Percentiles rank a stretch among this genome's conserved stretches.
Evolutionary conservation across 2,888 invertebrate species (phyloP).

Genomic region (Mesoligia furuncula): DNA sequence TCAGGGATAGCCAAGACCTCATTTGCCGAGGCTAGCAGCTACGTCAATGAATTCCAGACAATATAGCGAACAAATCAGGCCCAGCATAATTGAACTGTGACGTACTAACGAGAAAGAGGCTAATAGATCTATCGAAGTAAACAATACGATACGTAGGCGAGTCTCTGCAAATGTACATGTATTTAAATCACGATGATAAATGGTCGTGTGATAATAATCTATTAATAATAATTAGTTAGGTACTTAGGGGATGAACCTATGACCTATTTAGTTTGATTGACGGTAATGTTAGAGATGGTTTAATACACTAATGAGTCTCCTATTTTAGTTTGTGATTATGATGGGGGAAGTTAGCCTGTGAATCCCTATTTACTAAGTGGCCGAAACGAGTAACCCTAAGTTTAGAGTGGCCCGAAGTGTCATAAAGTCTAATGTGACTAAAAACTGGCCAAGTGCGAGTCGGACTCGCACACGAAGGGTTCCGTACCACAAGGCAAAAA

Average conservation of each 20-base stretch:
- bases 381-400: neutral
- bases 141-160: conserved; percentile 30
- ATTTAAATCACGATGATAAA: conserved; percentile 39
- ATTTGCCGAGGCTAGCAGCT: conserved; percentile 42
- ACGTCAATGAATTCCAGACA: conserved; percentile 50
- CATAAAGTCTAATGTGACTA: too few species aligned
- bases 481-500: too few species aligned
- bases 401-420: neutral
- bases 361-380: neutral
- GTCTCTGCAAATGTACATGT: conserved; percentile 17
- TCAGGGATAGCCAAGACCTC: conserved; percentile 33
- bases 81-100: conserved; percentile 51
- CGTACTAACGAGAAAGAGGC: conserved; percentile 36
- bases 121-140: conserved; percentile 40
- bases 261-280: conserved; percentile 15
- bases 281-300: neutral
- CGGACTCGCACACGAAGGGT: too few species aligned
- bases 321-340: neutral
- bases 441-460: too few species aligned
- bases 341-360: neutral
- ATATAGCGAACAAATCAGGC: conserved; percentile 48
- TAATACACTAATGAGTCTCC: neutral
- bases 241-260: conserved; percentile 13
- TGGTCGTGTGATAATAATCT: conserved; percentile 28
- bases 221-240: conserved; percentile 40